Percentiles rank a stretch among this genome's conserved stretches.
Evolutionary conservation across 23 tunicate genomes (phyloP).

Genomic region (Oikopleura albicans): DNA sequence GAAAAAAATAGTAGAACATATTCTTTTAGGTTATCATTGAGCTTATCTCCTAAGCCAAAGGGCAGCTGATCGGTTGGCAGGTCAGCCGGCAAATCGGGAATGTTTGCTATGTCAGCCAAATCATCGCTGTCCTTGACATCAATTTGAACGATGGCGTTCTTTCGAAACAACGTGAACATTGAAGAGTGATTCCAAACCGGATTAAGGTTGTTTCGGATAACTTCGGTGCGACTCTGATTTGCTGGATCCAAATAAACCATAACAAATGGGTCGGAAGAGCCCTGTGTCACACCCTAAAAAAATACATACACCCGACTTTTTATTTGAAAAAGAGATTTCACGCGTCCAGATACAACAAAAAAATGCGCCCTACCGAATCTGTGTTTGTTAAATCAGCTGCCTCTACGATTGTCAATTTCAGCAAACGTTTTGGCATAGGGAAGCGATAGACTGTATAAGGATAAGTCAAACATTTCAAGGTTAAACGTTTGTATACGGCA

Average conservation of each 20-base stretch:
- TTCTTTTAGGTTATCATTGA: neutral
- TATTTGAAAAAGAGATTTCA: too few species aligned
- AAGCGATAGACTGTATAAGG: neutral
- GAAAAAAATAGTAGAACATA: too few species aligned
- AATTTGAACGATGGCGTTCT: neutral
- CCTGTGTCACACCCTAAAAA: neutral
- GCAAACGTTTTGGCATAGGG: neutral
- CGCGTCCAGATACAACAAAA: too few species aligned
- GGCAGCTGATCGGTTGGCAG: neutral
- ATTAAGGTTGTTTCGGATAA: neutral
- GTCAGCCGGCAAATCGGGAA: neutral
- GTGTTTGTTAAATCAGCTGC: slow-evolving; percentile 6
- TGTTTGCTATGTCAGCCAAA: too few species aligned
- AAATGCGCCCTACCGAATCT: neutral
- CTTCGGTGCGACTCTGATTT: neutral
- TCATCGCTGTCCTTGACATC: neutral
- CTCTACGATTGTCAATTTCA: neutral
- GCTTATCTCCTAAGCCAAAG: neutral
- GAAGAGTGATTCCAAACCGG: neutral
- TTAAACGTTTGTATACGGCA: too few species aligned
- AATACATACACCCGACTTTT: too few species aligned
- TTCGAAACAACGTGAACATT: neutral
- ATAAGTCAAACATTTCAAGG: neutral
- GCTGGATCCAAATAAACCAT: neutral
- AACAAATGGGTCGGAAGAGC: neutral